phyloP scores from a whole-genome alignment of 2,797 vertebrate genomes.

The Sylvia borin region DNA sequence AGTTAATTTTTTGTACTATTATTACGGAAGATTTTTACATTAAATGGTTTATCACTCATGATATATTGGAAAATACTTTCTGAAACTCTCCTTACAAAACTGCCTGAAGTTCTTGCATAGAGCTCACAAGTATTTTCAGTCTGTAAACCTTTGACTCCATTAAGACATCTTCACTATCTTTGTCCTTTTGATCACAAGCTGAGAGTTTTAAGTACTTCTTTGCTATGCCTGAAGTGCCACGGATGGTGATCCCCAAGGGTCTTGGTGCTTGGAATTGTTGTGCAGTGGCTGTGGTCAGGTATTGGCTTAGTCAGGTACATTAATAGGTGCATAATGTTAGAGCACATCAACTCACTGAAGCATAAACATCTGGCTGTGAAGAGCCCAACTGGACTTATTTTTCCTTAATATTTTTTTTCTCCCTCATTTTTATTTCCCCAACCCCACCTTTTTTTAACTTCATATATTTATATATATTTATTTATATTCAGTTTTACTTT shows the following conservation, averaged over 20 bases:
- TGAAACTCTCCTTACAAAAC: not conserved
- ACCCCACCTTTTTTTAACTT: rapidly evolving
- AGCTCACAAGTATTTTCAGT: not conserved
- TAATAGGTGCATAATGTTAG: not conserved
- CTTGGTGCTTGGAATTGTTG: not conserved
- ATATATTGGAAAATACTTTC: not conserved
- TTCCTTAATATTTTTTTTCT: too few relatives aligned
- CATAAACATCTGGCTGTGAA: not conserved
- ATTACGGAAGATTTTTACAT: not conserved
- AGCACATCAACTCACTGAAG: not conserved
- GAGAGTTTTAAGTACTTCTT: not conserved
- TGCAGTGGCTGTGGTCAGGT: not conserved
- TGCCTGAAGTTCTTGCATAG: not conserved
- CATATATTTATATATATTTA: not conserved
- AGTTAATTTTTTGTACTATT: not conserved
- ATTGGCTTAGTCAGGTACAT: not conserved
- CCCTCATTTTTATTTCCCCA: not conserved
- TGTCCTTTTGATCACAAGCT: not conserved
- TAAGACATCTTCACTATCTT: not conserved
- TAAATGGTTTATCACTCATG: not conserved
- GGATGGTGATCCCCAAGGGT: not conserved
- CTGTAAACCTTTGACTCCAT: not conserved
- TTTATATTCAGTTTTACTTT: not conserved
- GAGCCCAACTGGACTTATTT: not conserved
- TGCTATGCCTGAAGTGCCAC: not conserved